phyloP scores from a whole-genome alignment of 1,140 invertebrate species.

The Bombus consobrinus region DNA sequence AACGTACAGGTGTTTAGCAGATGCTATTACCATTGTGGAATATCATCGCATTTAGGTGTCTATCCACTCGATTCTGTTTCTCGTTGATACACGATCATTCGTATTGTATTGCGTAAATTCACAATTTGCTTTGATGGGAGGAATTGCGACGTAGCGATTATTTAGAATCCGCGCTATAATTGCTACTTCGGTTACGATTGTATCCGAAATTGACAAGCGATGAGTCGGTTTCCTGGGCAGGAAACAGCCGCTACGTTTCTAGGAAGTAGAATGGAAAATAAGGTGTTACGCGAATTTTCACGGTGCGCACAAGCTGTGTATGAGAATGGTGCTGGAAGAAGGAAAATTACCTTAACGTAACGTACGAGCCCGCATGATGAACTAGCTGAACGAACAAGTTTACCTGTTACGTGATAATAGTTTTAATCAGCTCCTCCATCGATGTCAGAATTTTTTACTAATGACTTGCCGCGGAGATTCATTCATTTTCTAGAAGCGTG shows the following conservation, averaged over 20 bases:
- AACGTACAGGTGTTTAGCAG: too few species aligned
- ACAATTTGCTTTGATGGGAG: neutral
- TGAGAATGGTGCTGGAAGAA: slow-evolving; percentile 17
- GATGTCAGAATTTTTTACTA: neutral
- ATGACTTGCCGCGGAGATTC: neutral
- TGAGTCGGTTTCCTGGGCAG: neutral
- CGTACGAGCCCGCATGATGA: neutral
- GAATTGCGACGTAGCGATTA: neutral
- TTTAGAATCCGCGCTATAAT: neutral
- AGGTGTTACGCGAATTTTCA: slow-evolving; percentile 39
- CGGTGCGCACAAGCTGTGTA: neutral
- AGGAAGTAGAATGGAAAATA: slow-evolving; percentile 35
- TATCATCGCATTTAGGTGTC: neutral
- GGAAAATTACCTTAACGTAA: slow-evolving; percentile 40
- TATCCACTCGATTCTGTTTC: neutral
- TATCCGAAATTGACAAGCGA: slow-evolving; percentile 17
- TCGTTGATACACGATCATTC: too few species aligned
- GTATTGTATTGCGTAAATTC: neutral
- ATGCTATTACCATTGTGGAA: neutral
- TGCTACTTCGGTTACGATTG: neutral
- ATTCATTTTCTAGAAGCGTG: neutral
- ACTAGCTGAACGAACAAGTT: slow-evolving; percentile 21
- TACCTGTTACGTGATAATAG: slow-evolving; percentile 40
- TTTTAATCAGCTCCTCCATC: slow-evolving; percentile 15
- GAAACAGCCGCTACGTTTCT: slow-evolving; percentile 31